Evolutionary conservation across 2,113 vertebrate genomes (phyloP), one percentile per base, ranked within the genome.

Genomic region (Onychostoma macrolepis): DNA sequence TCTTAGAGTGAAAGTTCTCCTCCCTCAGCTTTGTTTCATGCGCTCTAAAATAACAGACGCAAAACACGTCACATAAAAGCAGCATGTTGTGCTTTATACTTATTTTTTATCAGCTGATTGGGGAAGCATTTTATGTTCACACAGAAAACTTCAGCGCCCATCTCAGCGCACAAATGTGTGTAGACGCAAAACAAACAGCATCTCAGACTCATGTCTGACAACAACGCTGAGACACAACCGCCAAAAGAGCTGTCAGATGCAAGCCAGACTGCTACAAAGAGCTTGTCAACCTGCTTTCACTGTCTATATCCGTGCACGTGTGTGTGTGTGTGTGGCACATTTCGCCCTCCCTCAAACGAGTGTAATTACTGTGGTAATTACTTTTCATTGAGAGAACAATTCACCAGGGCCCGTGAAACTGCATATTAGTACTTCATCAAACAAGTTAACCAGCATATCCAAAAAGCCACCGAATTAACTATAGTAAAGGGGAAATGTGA

Each of bases 191-290:
- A 85, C 77, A 85, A 87, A 85, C 71, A 83, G 72, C 26, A 80
- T 71, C 69, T 80, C 36, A 84, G 53, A 69, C 45, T 69, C 17
- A 28, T 76, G 56, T 87, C 63, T 84, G 80, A 87, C 86, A 86
- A 84, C 88, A 77, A 86, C 56, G 21, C 77, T 41, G 77, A 81
- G 41, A 72, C 82, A 71, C 77, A 85, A 61, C 82, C 26, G 82
- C 81, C 83, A 83, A 85, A 85, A 84, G 58, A 89, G 87, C 89
- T 88, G 79, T 86, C 86, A 88, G 69, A 84, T 17, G n/a, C 50
- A 24, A 84, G 80, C 38, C 74, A 84, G 69, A 84, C 50, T 84
- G 65, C 79, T 80, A 84, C 78, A 87, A 61, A 84, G 81, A 56
- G 65, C 69, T 53, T 79, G 85, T 85, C 87, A 90, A 65, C 65